phyloP scores from a whole-genome alignment of 2,797 vertebrate genomes.

The Allobates femoralis region DNA sequence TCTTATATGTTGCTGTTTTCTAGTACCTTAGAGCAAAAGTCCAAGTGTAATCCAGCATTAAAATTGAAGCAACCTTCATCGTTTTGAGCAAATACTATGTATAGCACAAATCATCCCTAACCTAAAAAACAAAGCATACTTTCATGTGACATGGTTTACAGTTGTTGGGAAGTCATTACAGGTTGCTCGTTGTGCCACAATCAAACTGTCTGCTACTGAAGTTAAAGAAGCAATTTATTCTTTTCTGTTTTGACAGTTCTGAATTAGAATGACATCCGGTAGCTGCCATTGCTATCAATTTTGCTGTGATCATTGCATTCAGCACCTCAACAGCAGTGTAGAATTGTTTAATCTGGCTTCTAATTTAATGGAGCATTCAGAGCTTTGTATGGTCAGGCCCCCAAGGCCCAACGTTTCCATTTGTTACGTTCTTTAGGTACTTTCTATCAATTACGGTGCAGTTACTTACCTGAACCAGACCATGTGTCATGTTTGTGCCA shows the following conservation, averaged over 20 bases:
- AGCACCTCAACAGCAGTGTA: slow-evolving; percentile 59
- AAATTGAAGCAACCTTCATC: slow-evolving; percentile 21
- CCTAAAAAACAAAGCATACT: slow-evolving; percentile 43
- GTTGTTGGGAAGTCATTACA: slow-evolving; percentile 60
- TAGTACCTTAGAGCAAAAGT: slow-evolving; percentile 8
- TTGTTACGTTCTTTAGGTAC: slow-evolving; percentile 54
- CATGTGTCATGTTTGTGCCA: slow-evolving; percentile 63
- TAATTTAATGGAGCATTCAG: slow-evolving; percentile 58
- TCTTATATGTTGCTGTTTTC: background rate
- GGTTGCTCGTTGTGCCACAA: slow-evolving; percentile 48
- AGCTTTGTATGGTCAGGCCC: slow-evolving; percentile 62
- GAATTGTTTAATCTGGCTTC: slow-evolving; percentile 62
- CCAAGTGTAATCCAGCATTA: slow-evolving; percentile 7
- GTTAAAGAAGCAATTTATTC: slow-evolving; percentile 63
- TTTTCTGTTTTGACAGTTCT: slow-evolving; percentile 61
- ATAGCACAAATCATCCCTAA: slow-evolving; percentile 38
- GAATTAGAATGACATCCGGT: slow-evolving; percentile 58
- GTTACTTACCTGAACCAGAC: slow-evolving; percentile 61
- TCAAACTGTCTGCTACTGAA: slow-evolving; percentile 60
- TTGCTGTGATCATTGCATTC: slow-evolving; percentile 59
- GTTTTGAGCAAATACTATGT: slow-evolving; percentile 41
- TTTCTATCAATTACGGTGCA: slow-evolving; percentile 61
- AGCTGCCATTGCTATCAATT: slow-evolving; percentile 62
- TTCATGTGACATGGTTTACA: slow-evolving; percentile 52
- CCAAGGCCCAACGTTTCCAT: slow-evolving; percentile 59